Base-by-base conservation (phyloP, 2,113 vertebrate species). In the Felis catus region DNA sequence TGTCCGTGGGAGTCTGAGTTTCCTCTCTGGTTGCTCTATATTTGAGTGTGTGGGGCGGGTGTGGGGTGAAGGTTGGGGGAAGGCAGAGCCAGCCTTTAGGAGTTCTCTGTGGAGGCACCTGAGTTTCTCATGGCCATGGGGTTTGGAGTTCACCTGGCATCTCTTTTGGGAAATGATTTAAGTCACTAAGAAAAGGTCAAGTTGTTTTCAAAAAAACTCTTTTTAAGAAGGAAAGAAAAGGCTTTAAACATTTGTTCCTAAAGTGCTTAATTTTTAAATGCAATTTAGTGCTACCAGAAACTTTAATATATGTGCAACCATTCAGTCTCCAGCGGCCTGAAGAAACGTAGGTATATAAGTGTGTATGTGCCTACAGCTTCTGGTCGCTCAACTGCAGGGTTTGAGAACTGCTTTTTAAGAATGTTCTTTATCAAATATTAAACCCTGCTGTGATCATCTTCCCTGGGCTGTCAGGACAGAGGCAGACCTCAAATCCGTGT, bases 111-210 rank as follows among this genome's bases (percentile, higher is more conserved):
- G 39, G 39, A 14, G 14, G 19, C 39, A 33, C 82, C 41, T 36
- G 76, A 9, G n/a, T n/a, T 33, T n/a, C 33, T 29, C 18, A 4
- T 13, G 1, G 31, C 53, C 36, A 5, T 3, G 15, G 3, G 7
- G 36, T 58, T 58, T 5, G 51, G 33, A 68, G 39, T 66, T 68
- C 41, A 45, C 15, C 68, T 31, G 2, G 15, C 11, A 1, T 13
- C 76, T 89, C 68, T 89, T 78, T 45, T 31, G 70, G 45, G 63
- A 85, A 78, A 48, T 36, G 4, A 61, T 8, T 45, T 19, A 89
- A 94, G 55, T 25, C 95, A 89, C 19, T 92, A 53, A 11, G 8
- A 58, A 74, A 89, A 93, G 39, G 89, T 97, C 71, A 85, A 68
- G 65, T 48, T 85, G 84, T 85, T 89, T 92, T 63, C 31, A 92